Percentiles rank a stretch among this genome's conserved stretches.
phyloP scores from a whole-genome alignment of 1,140 invertebrate species.

The Heliconius melpomene region DNA sequence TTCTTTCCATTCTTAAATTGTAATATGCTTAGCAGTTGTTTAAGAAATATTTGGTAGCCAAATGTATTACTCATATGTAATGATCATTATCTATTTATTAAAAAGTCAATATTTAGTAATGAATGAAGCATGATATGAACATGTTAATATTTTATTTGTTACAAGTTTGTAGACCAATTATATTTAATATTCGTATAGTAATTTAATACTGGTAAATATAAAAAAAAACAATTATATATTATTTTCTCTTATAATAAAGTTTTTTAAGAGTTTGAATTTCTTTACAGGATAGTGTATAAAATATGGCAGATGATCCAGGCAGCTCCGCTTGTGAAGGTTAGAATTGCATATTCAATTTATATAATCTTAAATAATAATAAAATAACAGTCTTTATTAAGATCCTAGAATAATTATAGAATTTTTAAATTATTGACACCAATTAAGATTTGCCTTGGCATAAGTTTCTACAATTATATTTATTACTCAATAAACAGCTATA shows the following conservation, averaged over 20 bases:
- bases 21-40: not conserved
- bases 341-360: constrained; percentile 14
- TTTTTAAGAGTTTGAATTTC: not conserved
- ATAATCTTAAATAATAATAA: not conserved
- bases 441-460: no score
- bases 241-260: not conserved
- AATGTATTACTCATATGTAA: not conserved
- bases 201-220: no score
- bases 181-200: no score
- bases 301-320: constrained; percentile 60
- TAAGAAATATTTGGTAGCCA: not conserved
- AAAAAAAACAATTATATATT: no score
- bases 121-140: not conserved
- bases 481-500: no score
- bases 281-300: constrained; percentile 20
- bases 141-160: not conserved
- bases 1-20: constrained; percentile 32
- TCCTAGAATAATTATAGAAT: no score
- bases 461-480: no score
- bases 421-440: no score
- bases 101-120: not conserved
- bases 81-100: not conserved
- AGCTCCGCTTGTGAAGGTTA: constrained; percentile 57
- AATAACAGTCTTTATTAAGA: not conserved
- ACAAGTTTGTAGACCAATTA: no score